Base-by-base conservation (phyloP, 2,113 vertebrate genomes). In the Asarcornis scutulata region DNA sequence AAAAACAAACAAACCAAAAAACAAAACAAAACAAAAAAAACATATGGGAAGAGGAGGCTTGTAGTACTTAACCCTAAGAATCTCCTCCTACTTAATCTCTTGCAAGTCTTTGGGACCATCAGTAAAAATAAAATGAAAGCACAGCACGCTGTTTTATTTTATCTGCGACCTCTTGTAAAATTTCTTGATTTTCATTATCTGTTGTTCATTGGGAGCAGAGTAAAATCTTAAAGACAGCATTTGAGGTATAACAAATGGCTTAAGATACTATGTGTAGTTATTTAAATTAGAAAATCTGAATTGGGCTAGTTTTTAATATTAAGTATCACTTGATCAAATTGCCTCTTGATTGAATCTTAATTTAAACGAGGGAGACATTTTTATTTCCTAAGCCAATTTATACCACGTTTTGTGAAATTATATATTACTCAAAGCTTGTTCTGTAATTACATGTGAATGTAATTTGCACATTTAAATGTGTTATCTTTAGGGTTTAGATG, bases 401-500 rank as follows among this genome's bases (percentile, higher is more conserved):
- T 56, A 11, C 11, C 27, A 2, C 32, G 6, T 62, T 52, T 18
- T 82, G n/a, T 40, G 64, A 83, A 73, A 15, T 67, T 86, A n/a
- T 56, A 13, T 75, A 6, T 84, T 91, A n/a, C 17, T 36, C 32
- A 68, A 21, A 63, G 29, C 29, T 78, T 84, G 34, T 67, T 93
- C 26, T 82, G 42, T 72, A 63, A 53, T 56, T 46, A 81, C 68
- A 59, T 78, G 73, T 46, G 56, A 44, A 44, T 67, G 52, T 25
- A 73, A 87, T 60, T 50, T 23, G 23, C 48, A 12, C 31, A 44
- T 83, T 84, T 81, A 81, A 89, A 92, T 77, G n/a, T 92, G 32
- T 97, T 84, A 31, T 83, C 21, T 91, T 88, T 52, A 98, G 98
- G 98, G 97, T 93, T 96, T 98, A 48, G 98, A 98, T 88, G 86